Evolutionary conservation across 2,797 vertebrate genomes (phyloP), one percentile per base, ranked within the genome.

Genomic region (Pteropus rufus): DNA sequence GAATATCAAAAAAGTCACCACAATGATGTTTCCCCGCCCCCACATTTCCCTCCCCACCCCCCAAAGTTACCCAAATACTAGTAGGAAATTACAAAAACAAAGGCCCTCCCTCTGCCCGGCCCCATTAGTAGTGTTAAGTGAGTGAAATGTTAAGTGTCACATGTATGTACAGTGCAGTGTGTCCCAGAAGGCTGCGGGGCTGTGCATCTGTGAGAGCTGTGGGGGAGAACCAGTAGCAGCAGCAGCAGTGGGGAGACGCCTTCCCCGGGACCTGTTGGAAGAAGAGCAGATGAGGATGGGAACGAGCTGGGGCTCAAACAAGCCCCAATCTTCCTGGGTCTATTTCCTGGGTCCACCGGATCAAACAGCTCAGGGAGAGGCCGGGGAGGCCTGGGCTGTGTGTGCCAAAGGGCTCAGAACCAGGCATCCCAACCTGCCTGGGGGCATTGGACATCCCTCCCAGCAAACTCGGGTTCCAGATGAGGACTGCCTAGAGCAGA

Each of bases 1-100:
- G 97, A 98, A 99, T 99, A 99, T 99, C 98, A 99, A 99, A 99
- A 98, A 99, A 99, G 98, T 98, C 98, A 97, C 97, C 97, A 98
- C 15, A 96, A 98, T 98, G 97, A 98, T 92, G 95, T 93, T 95
- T 88, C 73, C 1, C 98, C 97, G 88, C 96, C 96, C 96, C 96
- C 85, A 80, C 54, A 73, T 44, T 97, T 97, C 98, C 96, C 98
- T 98, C 98, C 86, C 98, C 96, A 85, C 75, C 86, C 92, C 83
- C 92, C 69, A 82, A 93, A 97, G 73, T 95, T 94, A 96, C 95
- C 91, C 95, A 96, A 93, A 97, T 89, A 98, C 98, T 98, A 98
- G 98, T 97, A 99, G 97, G 98, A 98, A 98, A 98, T 99, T 98
- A 98, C 79, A 49, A 60, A 93, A 94, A 98, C 95, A 98, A 91